Percentiles rank a stretch among this genome's conserved stretches.
These are phyloP conservation scores for Corynorhinus townsendii DNA, from an alignment of 2,113 vertebrate genomes.

Conservation along the genomic window DNA sequence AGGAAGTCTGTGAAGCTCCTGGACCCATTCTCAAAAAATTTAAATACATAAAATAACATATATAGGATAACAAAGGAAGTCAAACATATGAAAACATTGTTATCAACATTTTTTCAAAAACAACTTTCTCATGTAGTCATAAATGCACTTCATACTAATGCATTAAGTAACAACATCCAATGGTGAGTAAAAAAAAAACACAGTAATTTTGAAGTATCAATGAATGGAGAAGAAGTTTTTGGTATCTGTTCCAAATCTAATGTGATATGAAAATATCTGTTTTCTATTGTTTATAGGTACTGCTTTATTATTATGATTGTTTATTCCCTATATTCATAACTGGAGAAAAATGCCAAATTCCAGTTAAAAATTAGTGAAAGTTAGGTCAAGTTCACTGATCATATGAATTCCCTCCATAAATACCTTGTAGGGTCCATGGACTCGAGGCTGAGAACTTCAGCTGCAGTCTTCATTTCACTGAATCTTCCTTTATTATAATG, in stretches of 20 bases:
- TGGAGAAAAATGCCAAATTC: background rate
- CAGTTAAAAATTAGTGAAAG: background rate
- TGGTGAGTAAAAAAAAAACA: background rate
- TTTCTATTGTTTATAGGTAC: background rate
- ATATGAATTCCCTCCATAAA: background rate
- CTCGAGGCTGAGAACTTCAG: background rate
- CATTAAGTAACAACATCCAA: background rate
- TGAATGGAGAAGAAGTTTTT: background rate
- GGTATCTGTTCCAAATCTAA: background rate
- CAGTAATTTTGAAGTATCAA: background rate
- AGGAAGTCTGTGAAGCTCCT: background rate
- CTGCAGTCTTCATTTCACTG: background rate
- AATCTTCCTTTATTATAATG: background rate
- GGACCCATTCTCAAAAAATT: background rate
- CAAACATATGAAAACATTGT: background rate
- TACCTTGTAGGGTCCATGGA: background rate
- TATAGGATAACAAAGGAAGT: background rate
- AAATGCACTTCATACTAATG: background rate
- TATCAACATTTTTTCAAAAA: background rate
- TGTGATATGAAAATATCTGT: background rate
- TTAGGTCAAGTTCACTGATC: background rate
- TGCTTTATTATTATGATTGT: background rate
- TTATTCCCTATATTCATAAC: background rate
- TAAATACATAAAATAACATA: conserved; percentile 3
- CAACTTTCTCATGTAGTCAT: background rate